Conservation (phyloP, 2,797 vertebrate species). For the Chaenodraco wilsoni region DNA sequence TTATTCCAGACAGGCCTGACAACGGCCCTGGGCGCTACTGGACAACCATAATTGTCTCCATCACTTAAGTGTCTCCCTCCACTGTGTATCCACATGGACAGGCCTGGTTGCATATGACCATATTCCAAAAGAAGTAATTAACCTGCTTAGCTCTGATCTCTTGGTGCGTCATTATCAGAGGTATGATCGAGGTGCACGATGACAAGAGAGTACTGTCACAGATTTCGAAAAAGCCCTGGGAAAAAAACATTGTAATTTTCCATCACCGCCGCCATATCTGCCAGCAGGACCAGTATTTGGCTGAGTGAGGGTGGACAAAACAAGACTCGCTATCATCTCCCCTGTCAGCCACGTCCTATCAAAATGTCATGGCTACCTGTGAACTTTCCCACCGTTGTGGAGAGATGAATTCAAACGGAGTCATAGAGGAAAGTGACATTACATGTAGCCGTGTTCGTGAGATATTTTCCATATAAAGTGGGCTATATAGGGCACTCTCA, state of each 20-base stretch:
- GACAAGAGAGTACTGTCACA: constrained; percentile 44
- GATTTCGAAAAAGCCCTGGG: constrained; percentile 30
- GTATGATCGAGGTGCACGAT: constrained; percentile 36
- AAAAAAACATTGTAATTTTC: constrained; percentile 61
- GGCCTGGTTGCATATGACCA: constrained; percentile 34
- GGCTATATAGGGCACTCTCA: constrained; percentile 25
- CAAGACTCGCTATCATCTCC: constrained; percentile 54
- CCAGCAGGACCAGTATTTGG: constrained; percentile 59
- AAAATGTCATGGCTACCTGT: constrained; percentile 70
- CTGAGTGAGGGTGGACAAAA: constrained; percentile 49
- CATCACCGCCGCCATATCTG: constrained; percentile 42
- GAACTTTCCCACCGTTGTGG: constrained; percentile 57
- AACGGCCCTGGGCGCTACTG: constrained; percentile 63
- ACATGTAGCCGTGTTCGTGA: neutral
- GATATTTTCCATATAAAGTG: constrained; percentile 28
- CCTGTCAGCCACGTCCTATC: constrained; percentile 59
- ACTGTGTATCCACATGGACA: constrained; percentile 36
- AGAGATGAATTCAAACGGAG: constrained; percentile 29
- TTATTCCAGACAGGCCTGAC: constrained; percentile 66
- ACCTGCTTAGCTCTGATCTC: constrained; percentile 51
- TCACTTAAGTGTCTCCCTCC: constrained; percentile 64
- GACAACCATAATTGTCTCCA: constrained; percentile 74
- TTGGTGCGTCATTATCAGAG: constrained; percentile 48
- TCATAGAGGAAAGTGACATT: constrained; percentile 23
- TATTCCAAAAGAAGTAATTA: constrained; percentile 51